A percentile compares a stretch with the other conserved stretches of the same genome.
phyloP scores from a whole-genome alignment of 2,797 vertebrate species.

The Hapalemur alaotrensis region DNA sequence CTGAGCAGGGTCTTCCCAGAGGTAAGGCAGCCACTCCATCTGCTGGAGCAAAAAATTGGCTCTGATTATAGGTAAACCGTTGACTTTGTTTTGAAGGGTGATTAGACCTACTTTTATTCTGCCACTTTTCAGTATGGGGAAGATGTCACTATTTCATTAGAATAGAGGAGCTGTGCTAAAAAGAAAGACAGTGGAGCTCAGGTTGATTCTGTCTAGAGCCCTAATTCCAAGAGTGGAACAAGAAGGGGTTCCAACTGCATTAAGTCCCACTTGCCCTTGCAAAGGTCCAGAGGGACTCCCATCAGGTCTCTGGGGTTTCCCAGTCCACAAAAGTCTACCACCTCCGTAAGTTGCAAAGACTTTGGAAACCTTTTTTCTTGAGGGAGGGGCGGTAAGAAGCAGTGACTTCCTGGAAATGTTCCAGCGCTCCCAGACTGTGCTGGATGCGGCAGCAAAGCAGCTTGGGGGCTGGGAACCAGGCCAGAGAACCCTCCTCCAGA shows the following conservation, averaged over 20 bases:
- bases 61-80: constrained; percentile 77
- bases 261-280: background rate
- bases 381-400: background rate
- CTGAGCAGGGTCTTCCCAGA: constrained; percentile 77
- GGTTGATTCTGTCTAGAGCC: constrained; percentile 68
- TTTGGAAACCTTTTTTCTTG: background rate
- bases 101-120: constrained; percentile 82
- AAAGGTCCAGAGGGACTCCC: background rate
- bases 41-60: constrained; percentile 81
- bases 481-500: constrained; percentile 40
- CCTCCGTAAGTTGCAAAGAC: constrained; percentile 19
- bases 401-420: background rate
- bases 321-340: background rate
- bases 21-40: constrained; percentile 82
- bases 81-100: constrained; percentile 76
- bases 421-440: background rate
- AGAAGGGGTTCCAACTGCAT: background rate
- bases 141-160: constrained; percentile 78
- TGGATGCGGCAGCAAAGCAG: background rate
- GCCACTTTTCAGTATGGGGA: constrained; percentile 76
- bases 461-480: background rate
- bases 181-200: constrained; percentile 5
- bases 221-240: background rate
- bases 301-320: constrained; percentile 1
- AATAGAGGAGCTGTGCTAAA: constrained; percentile 72